phyloP scores from a whole-genome alignment of 1,140 invertebrate genomes.

The Bombus cullumanus region DNA sequence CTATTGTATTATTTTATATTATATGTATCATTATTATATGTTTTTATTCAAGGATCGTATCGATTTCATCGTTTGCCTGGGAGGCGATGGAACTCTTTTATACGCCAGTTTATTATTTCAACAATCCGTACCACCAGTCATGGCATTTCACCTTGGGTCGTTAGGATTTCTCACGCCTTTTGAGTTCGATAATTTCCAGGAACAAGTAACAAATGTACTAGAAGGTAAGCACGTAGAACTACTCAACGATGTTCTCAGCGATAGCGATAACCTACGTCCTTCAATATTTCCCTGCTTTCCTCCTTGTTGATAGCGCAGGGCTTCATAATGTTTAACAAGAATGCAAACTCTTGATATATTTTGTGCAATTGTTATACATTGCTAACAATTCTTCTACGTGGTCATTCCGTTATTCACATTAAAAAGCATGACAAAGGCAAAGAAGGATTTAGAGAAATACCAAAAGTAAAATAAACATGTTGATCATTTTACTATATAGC shows the following conservation, averaged over 20 bases:
- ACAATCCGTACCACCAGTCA: conserved; percentile 98
- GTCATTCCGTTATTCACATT: not conserved
- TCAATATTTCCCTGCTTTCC: not conserved
- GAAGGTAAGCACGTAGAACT: conserved; percentile 85
- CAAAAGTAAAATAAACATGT: not conserved
- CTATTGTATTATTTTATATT: not conserved
- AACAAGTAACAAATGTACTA: conserved; percentile 95
- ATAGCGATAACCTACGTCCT: not conserved
- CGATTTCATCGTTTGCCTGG: conserved; percentile 97
- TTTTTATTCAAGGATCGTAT: conserved; percentile 90
- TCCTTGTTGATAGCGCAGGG: not conserved
- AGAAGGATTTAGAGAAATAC: not conserved
- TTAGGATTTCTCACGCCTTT: conserved; percentile 98
- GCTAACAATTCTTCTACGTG: not conserved
- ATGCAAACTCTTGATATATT: not conserved
- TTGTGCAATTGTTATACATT: not conserved
- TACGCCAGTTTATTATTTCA: conserved; percentile 97
- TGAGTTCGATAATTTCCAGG: conserved; percentile 96
- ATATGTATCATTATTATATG: not conserved
- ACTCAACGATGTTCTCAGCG: too few relatives aligned
- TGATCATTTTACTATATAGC: not conserved
- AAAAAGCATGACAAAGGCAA: too few relatives aligned
- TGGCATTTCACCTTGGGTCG: conserved; percentile 99
- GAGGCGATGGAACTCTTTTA: conserved; percentile 97
- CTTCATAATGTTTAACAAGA: not conserved